Conservation (phyloP, 2,888 invertebrate genomes). For the Chrysodeixis includens region DNA sequence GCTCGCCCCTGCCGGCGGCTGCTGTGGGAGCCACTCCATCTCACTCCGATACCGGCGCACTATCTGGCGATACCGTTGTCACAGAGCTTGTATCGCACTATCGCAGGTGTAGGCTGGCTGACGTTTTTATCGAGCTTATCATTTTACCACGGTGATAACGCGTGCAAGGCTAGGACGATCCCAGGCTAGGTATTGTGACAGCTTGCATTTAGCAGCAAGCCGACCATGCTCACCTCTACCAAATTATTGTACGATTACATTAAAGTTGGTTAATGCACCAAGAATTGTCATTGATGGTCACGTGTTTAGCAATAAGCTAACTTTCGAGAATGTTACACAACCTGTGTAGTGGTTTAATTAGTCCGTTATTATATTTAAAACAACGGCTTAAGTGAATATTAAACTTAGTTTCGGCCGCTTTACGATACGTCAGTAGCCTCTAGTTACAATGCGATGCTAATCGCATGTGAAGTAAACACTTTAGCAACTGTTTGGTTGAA, state of each 20-base stretch:
- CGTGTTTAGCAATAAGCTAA: no score
- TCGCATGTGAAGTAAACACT: neutral
- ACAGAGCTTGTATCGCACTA: neutral
- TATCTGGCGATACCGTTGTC: neutral
- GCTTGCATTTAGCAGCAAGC: no score
- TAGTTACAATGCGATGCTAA: neutral
- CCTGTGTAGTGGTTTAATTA: no score
- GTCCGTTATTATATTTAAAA: no score
- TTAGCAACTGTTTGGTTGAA: neutral
- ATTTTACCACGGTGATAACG: constrained; percentile 9
- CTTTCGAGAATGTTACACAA: no score
- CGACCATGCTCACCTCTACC: no score
- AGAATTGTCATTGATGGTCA: no score
- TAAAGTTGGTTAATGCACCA: no score
- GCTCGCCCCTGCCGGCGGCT: no score
- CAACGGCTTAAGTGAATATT: neutral
- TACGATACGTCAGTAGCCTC: neutral
- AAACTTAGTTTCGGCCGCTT: neutral
- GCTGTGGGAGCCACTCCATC: no score
- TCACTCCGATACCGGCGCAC: neutral
- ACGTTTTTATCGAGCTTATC: constrained; percentile 4
- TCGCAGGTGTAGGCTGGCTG: neutral
- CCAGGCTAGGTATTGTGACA: neutral
- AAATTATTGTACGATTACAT: no score
- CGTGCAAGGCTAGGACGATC: neutral